Base-by-base conservation (phyloP, 2,113 vertebrate genomes). In the Rhadina sibilatrix region DNA sequence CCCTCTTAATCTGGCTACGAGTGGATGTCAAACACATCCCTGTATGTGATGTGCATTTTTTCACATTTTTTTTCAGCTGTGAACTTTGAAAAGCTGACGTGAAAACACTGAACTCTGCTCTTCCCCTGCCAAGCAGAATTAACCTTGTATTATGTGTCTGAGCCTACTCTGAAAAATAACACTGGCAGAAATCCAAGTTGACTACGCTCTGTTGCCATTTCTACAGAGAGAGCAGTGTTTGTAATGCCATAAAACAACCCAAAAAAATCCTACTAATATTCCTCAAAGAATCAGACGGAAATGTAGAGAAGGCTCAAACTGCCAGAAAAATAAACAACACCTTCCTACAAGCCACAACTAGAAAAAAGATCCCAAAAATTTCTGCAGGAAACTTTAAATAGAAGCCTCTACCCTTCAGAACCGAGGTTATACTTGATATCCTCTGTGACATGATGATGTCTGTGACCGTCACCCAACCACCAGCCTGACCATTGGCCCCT, bases 61-160 rank as follows among this genome's bases (percentile, higher is more conserved):
- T 91, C 90, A 57, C 74, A 71, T 64, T 33, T 40, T 82, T 85
- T 87, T 69, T 65, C 22, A 93, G 66, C 88, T 91, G 37, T 75
- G 71, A 93, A 95, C 83, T 94, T 90, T 81, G 83, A 89, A 96
- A 92, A 82, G 70, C 87, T 96, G 87, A 94, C 92, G 88, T 83
- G 61, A 94, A 90, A 91, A 90, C 80, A 82, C 57, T 87, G 84
- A 97, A 94, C 84, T 94, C 86, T 91, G 91, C 68, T 95, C 85
- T 93, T 89, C 50, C 71, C 54, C 76, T 95, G 91, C 90, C 83
- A 95, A 95, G 81, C 24, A 88, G 72, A 88, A 92, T 94, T 96
- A 96, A 84, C 89, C 81, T 95, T 14, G 23, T 57, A 94, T 91
- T 89, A 61, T 93, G 78, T 68, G 85, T 40, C 59, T 96, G 60